These are phyloP conservation scores for silkworm (Bombyx mori) DNA, from an alignment of 1,140 invertebrate species.

Conservation along the genomic window DNA sequence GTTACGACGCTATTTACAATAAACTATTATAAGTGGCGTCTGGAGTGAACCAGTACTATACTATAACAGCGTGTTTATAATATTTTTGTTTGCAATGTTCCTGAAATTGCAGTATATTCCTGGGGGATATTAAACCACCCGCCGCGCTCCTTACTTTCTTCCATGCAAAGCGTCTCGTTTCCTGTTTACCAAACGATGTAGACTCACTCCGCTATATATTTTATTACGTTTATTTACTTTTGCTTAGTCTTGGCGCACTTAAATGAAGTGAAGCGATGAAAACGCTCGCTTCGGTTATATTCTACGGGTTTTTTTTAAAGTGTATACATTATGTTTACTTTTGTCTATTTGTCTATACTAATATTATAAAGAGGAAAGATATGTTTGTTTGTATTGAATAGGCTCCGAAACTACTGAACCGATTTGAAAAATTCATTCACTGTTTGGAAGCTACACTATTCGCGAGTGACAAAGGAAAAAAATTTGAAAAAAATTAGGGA, in stretches of 20 bases:
- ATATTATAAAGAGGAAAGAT: too few relatives aligned
- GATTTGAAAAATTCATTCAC: too few relatives aligned
- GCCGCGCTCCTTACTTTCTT: constrained; percentile 17
- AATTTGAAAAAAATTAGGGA: too few relatives aligned
- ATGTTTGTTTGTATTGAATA: too few relatives aligned
- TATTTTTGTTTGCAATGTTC: constrained; percentile 36
- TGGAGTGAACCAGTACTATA: constrained; percentile 17
- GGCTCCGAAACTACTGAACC: too few relatives aligned
- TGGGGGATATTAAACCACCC: constrained; percentile 40
- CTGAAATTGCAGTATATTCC: constrained; percentile 39
- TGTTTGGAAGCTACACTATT: too few relatives aligned
- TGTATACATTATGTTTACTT: not conserved
- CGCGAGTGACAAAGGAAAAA: too few relatives aligned
- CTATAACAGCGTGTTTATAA: constrained; percentile 36
- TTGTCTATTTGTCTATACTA: too few relatives aligned
- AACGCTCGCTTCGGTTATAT: not conserved
- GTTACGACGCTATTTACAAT: constrained; percentile 36
- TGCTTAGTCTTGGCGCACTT: too few relatives aligned
- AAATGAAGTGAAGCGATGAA: too few relatives aligned
- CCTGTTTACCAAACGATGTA: constrained; percentile 28
- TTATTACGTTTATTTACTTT: constrained; percentile 7
- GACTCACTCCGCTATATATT: constrained; percentile 14
- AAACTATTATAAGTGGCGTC: constrained; percentile 36
- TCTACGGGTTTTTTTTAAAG: not conserved
- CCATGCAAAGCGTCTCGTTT: constrained; percentile 26